phyloP scores from a whole-genome alignment of 2,888 invertebrate species.

The Lepetodrilus schrolli region DNA sequence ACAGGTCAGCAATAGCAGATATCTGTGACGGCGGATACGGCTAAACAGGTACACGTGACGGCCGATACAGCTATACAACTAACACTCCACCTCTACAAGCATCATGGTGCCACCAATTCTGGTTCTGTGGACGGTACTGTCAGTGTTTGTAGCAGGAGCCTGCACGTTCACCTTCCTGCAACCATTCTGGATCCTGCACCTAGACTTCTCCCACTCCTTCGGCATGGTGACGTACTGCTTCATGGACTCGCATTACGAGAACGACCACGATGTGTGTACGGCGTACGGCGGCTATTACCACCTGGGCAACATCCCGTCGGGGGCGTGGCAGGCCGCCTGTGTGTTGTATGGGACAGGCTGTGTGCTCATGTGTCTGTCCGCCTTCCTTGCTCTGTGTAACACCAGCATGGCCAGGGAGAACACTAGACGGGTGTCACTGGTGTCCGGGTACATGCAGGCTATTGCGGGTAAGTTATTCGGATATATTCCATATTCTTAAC shows the following conservation, averaged over 20 bases:
- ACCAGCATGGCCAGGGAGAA: slow-evolving; percentile 58
- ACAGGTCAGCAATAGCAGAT: no score
- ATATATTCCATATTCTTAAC: no score
- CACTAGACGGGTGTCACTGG: slow-evolving; percentile 61
- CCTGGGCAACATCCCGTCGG: slow-evolving; percentile 65
- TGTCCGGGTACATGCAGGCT: slow-evolving; percentile 68
- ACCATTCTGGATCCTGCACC: slow-evolving; percentile 74
- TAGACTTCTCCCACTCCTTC: slow-evolving; percentile 59
- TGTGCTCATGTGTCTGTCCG: slow-evolving; percentile 67
- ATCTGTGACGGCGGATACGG: no score
- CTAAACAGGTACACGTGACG: no score
- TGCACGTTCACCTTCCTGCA: slow-evolving; percentile 75
- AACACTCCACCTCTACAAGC: no score
- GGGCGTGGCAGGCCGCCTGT: slow-evolving; percentile 71
- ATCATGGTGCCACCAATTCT: slow-evolving; percentile 38
- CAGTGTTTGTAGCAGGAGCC: slow-evolving; percentile 72
- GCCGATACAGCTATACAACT: no score
- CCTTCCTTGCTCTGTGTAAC: slow-evolving; percentile 63
- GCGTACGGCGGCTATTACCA: slow-evolving; percentile 67
- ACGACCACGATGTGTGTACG: slow-evolving; percentile 35
- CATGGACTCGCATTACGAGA: slow-evolving; percentile 34
- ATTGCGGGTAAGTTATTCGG: slow-evolving; percentile 71
- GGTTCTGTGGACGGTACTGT: slow-evolving; percentile 73
- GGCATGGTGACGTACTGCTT: slow-evolving; percentile 65
- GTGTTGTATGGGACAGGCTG: slow-evolving; percentile 73